Evolutionary conservation across 2,113 vertebrate species (phyloP).

Genomic region (Melanotaenia duboulayi): DNA sequence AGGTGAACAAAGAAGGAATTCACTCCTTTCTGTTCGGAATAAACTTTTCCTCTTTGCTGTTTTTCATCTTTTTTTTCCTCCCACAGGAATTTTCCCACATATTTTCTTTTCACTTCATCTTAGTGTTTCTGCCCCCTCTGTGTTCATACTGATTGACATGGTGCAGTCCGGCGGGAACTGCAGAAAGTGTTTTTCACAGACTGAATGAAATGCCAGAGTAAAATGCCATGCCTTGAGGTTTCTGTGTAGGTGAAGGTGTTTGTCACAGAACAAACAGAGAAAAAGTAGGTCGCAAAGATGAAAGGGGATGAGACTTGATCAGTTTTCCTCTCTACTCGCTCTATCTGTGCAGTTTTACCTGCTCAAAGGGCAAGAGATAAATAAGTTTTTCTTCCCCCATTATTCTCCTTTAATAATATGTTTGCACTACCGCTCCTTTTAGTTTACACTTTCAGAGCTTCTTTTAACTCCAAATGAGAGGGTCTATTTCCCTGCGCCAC

Average conservation of each 20-base stretch:
- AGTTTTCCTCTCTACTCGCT: slow-evolving; percentile 27
- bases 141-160: slow-evolving; percentile 54
- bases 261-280: slow-evolving; percentile 61
- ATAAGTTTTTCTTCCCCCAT: slow-evolving; percentile 33
- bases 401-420: slow-evolving; percentile 46
- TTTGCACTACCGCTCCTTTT: slow-evolving; percentile 48
- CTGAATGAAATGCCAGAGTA: slow-evolving; percentile 57
- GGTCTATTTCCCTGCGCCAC: slow-evolving; percentile 56
- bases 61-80: slow-evolving; percentile 37
- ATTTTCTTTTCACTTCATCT: slow-evolving; percentile 30
- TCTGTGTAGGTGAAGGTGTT: slow-evolving; percentile 61
- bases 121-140: slow-evolving; percentile 18
- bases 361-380: slow-evolving; percentile 29
- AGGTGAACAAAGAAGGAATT: slow-evolving; percentile 25
- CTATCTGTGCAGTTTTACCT: slow-evolving; percentile 13
- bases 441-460: slow-evolving; percentile 61
- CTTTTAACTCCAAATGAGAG: slow-evolving; percentile 54
- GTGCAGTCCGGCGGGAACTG: slow-evolving; percentile 55
- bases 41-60: slow-evolving; percentile 38
- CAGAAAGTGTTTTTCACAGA: slow-evolving; percentile 40
- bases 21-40: slow-evolving; percentile 34
- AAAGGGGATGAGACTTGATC: slow-evolving; percentile 55
- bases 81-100: slow-evolving; percentile 13
- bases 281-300: slow-evolving; percentile 79
- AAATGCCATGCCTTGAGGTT: slow-evolving; percentile 65